Evolutionary conservation across 2,797 vertebrate genomes (phyloP), one percentile per base, ranked within the genome.

Genomic region (Nasua narica): DNA sequence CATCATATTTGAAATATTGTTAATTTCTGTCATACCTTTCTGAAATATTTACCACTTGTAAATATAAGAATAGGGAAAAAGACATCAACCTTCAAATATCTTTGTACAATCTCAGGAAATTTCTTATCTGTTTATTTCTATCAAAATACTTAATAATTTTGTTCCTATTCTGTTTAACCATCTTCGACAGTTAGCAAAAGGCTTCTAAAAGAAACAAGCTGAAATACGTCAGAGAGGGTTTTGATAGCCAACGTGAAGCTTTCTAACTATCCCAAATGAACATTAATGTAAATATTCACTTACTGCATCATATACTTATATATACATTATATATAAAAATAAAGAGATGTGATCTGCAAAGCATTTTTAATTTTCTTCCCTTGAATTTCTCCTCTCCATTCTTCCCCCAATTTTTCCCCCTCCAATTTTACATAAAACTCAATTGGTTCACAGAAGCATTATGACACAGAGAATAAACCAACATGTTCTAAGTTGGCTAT

Each of bases 101-200:
- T 77, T 87, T 88, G 6, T 48, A 95, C 91, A 93, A 94, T 43
- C 25, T 87, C 54, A 35, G 52, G 72, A 79, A 90, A 77, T 69
- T 37, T 93, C 81, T 52, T 62, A 84, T 13, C 23, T 72, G 8
- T 50, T 82, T 62, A 35, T 74, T 54, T 81, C 81, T 79, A 90
- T 74, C 69, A 91, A 88, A 97, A 86, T 54, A 67, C 2, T 40
- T 50, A 78, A 60, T 83, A 12, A 54, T 21, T 90, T 79, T 70
- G 27, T 81, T 94, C 29, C 40, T 67, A 70, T 65, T 84, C 32
- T 69, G 81, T 62, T 54, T 81, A 91, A 91, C 8, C 11, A 82
- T 29, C 25, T 69, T 91, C 60, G 90, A 50, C 4, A 50, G 88
- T 81, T 76, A 82, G 81, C 29, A 67, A 92, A 86, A 90, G 67